A percentile compares a stretch with the other conserved stretches of the same genome.
These are phyloP conservation scores for Gopherus flavomarginatus DNA, from an alignment of 2,113 vertebrate genomes.

Conservation along the genomic window DNA sequence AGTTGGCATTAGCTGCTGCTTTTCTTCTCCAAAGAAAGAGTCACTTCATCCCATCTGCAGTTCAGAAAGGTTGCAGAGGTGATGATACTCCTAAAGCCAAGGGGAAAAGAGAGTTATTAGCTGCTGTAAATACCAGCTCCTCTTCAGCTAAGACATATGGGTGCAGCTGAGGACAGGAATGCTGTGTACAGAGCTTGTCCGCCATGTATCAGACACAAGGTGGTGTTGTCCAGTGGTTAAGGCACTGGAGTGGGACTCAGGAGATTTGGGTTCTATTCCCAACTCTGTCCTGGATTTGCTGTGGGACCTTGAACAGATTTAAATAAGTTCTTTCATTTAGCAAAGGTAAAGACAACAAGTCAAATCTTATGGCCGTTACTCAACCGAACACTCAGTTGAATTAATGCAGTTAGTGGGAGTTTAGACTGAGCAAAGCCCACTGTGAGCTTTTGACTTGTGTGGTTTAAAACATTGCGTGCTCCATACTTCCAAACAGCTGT, in stretches of 20 bases:
- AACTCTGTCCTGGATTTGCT: not conserved
- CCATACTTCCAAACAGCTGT: slow-evolving; percentile 50
- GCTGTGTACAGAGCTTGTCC: not conserved
- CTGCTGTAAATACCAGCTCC: not conserved
- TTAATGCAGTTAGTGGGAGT: slow-evolving; percentile 43
- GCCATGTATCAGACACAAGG: not conserved
- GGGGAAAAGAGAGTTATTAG: not conserved
- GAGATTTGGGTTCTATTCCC: not conserved
- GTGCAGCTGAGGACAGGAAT: not conserved
- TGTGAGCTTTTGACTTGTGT: slow-evolving; percentile 47
- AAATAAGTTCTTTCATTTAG: not conserved
- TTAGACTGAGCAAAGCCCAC: slow-evolving; percentile 25
- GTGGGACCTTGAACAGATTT: not conserved
- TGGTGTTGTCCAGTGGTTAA: not conserved
- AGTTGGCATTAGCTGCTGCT: not conserved
- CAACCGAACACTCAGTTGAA: slow-evolving; percentile 35
- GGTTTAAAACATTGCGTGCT: slow-evolving; percentile 44
- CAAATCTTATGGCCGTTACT: slow-evolving; percentile 41
- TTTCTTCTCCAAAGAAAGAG: slow-evolving; percentile 18
- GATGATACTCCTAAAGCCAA: not conserved
- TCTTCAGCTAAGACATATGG: not conserved
- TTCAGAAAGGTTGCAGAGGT: not conserved
- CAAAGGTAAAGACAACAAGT: slow-evolving; percentile 15
- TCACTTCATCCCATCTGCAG: slow-evolving; percentile 3
- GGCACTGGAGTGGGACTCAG: not conserved